Base-by-base conservation (phyloP, 2,888 invertebrate species). In the Cyclophora punctaria region DNA sequence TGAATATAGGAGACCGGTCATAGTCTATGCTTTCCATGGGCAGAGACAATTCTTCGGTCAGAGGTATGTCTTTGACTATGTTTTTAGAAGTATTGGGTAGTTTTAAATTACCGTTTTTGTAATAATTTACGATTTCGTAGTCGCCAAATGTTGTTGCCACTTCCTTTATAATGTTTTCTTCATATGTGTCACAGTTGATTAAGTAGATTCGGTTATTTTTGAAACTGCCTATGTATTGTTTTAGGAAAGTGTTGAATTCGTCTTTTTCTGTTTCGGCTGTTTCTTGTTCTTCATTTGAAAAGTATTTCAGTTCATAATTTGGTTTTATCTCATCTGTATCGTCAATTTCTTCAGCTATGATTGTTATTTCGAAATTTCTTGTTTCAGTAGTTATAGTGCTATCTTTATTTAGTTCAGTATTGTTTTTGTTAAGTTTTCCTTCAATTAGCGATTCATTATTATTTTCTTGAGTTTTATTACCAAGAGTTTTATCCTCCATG, bases 141-240 rank as follows among this genome's bases (percentile, higher is more conserved):
- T 72, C 57, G 0, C 86, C 88, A 2, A 78, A 70, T 0, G 54
- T 68, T n/a, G 69, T 58, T 1, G 78, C 68, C 0, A 73, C 74
- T 43, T 84, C 83, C 55, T 68, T 78, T 0, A 88, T 49, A 3
- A 88, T 60, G 47, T 75, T 80, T 53, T 82, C 82, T 69, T 80
- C 80, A 7, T 86, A 83, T 2, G 71, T 63, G 56, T 82, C 78
- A 56, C 88, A 88, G 63, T 88, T 87, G 0, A 87, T 69, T 34
- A 88, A 52, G 58, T 78, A 77, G 42, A 88, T 64, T 67, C 80
- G 83, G 20, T 75, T 79, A 20, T 43, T 5, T 2, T 61, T 57
- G 34, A 60, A 66, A 40, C 5, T 4, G 4, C 75, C 68, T 1
- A 60, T 63, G 44, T 67, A 80, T 3, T 59, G 53, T 54, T 79